These are phyloP conservation scores for Ennomos quercinarius DNA, from an alignment of 2,888 invertebrate genomes.

Conservation along the genomic window DNA sequence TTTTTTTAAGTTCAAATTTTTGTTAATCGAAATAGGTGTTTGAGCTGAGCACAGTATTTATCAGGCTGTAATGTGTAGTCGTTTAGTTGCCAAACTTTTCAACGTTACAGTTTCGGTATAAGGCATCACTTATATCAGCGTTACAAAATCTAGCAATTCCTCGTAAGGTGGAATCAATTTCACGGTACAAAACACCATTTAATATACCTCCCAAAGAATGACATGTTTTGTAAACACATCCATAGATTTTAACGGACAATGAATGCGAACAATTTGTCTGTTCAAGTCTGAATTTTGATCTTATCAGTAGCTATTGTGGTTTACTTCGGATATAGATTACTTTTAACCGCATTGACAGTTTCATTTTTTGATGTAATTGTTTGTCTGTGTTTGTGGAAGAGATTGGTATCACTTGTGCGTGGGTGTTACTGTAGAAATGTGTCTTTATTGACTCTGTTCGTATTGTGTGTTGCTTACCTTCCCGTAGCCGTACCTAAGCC, in stretches of 20 bases:
- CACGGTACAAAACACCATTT: slow-evolving; percentile 64
- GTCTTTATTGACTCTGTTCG: slow-evolving; percentile 26
- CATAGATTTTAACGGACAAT: slow-evolving; percentile 61
- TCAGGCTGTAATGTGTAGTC: too few relatives aligned
- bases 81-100: too few relatives aligned
- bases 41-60: too few relatives aligned
- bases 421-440: slow-evolving; percentile 35
- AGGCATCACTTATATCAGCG: slow-evolving; percentile 11
- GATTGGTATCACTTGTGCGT: slow-evolving; percentile 39
- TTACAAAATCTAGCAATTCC: slow-evolving; percentile 43
- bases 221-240: slow-evolving; percentile 81
- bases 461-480: slow-evolving; percentile 2
- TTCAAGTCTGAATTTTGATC: slow-evolving; percentile 71
- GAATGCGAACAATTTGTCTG: slow-evolving; percentile 75
- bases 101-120: too few relatives aligned
- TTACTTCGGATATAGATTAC: slow-evolving; percentile 64
- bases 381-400: slow-evolving; percentile 37
- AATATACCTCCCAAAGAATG: slow-evolving; percentile 63
- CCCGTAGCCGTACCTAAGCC: too few relatives aligned
- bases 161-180: slow-evolving; percentile 69
- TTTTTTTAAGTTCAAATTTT: too few relatives aligned
- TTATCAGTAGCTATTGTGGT: slow-evolving; percentile 74
- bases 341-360: slow-evolving; percentile 55
- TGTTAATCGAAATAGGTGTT: too few relatives aligned
- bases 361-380: slow-evolving; percentile 56